Base-by-base conservation (phyloP, 2,113 vertebrate species). In the Nothoprocta perdicaria region DNA sequence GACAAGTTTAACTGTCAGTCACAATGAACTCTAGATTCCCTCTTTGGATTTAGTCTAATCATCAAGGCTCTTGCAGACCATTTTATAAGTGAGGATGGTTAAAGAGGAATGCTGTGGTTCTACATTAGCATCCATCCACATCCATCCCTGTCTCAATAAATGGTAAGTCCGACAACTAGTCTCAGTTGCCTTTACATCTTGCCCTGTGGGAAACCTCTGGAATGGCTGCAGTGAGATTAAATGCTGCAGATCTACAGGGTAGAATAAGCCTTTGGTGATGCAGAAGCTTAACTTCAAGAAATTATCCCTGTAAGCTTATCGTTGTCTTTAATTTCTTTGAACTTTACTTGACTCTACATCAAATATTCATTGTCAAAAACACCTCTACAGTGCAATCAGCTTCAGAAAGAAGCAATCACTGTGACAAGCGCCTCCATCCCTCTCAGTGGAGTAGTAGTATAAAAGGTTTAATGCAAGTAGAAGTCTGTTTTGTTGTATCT, bases 11-110 rank as follows among this genome's bases (percentile, higher is more conserved):
- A 12, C 15, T 35, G 18, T 61, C 82, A 74, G 33, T 46, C n/a
- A 68, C 67, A 82, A 83, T 45, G 24, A 75, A 55, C 7, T 80
- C 58, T 55, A 23, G 9, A 45, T 41, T 81, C 48, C 41, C 33
- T 29, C n/a, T 80, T 24, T n/a, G 24, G 33, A 55, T 83, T 74
- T 57, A 77, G 71, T 60, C 76, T 12, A 61, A 71, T 11, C 73
- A 72, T 41, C 26, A 69, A 46, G 85, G 18, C 62, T 69, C 31
- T 40, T 2, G 1, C 27, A 7, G 17, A 65, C 10, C 0, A 0
- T 75, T 84, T 62, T 33, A 24, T 29, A 38, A 69, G 29, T 11
- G 65, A 76, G 29, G 13, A 22, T 27, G 26, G 7, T 23, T 73
- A 21, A 68, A 75, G 33, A 66, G 26, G 48, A 89, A 18, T 53